Conservation (phyloP, 2,888 invertebrate genomes). For the Ochropacha duplaris region DNA sequence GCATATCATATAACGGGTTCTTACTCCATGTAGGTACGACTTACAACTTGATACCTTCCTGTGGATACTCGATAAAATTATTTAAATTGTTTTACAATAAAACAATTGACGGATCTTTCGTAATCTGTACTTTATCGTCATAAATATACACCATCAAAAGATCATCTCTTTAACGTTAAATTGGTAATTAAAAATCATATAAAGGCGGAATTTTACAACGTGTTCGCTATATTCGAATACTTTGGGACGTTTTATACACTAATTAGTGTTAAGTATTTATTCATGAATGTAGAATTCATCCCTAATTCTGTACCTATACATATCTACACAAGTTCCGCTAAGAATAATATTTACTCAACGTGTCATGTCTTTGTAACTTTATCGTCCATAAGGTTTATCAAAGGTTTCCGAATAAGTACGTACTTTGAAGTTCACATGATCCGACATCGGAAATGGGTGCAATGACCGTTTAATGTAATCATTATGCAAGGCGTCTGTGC, state of each 20-base stretch:
- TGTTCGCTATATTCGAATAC: too few relatives aligned
- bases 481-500: slow-evolving; percentile 45
- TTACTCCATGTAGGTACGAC: background rate
- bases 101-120: background rate
- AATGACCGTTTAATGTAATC: slow-evolving; percentile 62
- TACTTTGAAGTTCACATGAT: slow-evolving; percentile 4
- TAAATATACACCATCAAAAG: too few relatives aligned
- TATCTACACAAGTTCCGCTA: background rate
- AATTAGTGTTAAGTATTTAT: too few relatives aligned
- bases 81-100: background rate
- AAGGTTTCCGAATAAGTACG: slow-evolving; percentile 2
- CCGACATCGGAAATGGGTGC: slow-evolving; percentile 56
- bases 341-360: background rate
- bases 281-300: background rate
- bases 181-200: too few relatives aligned
- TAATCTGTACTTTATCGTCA: background rate
- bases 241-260: too few relatives aligned
- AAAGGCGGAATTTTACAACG: too few relatives aligned
- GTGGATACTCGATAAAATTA: background rate
- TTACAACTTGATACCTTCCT: background rate
- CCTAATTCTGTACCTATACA: background rate
- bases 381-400: slow-evolving; percentile 4
- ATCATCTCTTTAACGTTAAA: too few relatives aligned
- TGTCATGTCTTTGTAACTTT: background rate
- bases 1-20: background rate